Evolutionary conservation across 2,797 vertebrate genomes (phyloP), one percentile per base, ranked within the genome.

Genomic region (Schizothorax lantsangensis): DNA sequence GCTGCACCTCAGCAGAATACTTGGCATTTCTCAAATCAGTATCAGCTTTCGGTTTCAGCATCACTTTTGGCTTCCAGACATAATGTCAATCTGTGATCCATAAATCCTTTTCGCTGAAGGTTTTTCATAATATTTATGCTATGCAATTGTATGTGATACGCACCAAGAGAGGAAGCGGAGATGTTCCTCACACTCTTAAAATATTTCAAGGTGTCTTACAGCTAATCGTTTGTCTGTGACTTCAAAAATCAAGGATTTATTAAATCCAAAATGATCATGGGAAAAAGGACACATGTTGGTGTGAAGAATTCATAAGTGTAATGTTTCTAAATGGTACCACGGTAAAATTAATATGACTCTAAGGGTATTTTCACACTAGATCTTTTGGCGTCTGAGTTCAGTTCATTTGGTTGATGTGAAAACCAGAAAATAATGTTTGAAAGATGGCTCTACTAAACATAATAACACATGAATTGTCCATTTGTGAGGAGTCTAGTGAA

Each of bases 21-120:
- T 94, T 93, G 93, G 92, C 89, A 91, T 93, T 92, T 91, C 91
- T 93, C 91, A 93, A 93, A 93, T 92, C 84, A 66, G 93, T 93
- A 93, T 93, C 91, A 78, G 82, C 92, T 94, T 92, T 92, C 92
- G 14, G 82, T 54, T 81, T 75, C 79, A 79, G 38, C 86, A 81
- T 82, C 66, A 79, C 87, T 64, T 79, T 79, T 62, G 83, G 88
- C 75, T 87, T 86, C 36, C 36, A 81, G 82, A 79, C 85, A 78
- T 78, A 72, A 81, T 80, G 86, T 68, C 64, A 68, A 68, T 88
- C 69, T 17, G 64, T 80, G 47, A 23, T 81, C 36, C 49, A 69
- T 85, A 87, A 89, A 84, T 86, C 81, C 77, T 77, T 49, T 81
- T 86, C 87, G 26, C 15, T 84, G 72, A 79, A 62, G 57, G 66